These are phyloP conservation scores for Pavo muticus DNA, from an alignment of 2,113 vertebrate genomes.

Conservation along the genomic window DNA sequence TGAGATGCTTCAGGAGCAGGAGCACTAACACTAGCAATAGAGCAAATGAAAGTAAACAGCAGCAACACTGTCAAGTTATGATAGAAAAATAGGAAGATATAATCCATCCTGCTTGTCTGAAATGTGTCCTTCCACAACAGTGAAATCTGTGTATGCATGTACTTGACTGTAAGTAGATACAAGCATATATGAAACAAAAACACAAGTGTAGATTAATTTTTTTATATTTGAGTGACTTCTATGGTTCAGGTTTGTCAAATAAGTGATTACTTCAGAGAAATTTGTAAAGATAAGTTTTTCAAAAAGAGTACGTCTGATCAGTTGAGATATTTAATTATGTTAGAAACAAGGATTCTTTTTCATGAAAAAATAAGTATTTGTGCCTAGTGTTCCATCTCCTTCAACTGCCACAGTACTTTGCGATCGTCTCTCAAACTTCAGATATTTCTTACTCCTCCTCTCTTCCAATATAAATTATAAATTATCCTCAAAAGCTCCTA, in stretches of 20 bases:
- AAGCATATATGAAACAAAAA: background rate
- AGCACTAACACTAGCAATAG: background rate
- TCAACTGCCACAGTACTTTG: background rate
- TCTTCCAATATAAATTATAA: background rate
- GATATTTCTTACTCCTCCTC: background rate
- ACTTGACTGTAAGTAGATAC: background rate
- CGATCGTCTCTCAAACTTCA: background rate
- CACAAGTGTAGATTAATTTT: background rate
- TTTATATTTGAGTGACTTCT: background rate
- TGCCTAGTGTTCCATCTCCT: background rate
- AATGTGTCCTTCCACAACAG: background rate
- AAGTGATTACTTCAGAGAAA: background rate
- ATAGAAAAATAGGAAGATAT: background rate
- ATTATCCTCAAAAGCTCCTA: background rate
- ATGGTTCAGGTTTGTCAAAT: background rate
- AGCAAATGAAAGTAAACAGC: background rate
- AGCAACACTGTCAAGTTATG: background rate
- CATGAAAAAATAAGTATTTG: background rate
- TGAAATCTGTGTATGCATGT: background rate
- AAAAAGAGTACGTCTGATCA: background rate
- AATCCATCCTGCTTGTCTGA: background rate
- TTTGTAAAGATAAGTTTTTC: background rate
- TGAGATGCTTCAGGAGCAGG: too few relatives aligned
- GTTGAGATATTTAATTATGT: background rate
- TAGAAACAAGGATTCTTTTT: rapidly evolving